A percentile compares a stretch with the other conserved stretches of the same genome.
These are phyloP conservation scores for Siniperca undulata DNA, from an alignment of 2,797 vertebrate genomes.

Conservation along the genomic window DNA sequence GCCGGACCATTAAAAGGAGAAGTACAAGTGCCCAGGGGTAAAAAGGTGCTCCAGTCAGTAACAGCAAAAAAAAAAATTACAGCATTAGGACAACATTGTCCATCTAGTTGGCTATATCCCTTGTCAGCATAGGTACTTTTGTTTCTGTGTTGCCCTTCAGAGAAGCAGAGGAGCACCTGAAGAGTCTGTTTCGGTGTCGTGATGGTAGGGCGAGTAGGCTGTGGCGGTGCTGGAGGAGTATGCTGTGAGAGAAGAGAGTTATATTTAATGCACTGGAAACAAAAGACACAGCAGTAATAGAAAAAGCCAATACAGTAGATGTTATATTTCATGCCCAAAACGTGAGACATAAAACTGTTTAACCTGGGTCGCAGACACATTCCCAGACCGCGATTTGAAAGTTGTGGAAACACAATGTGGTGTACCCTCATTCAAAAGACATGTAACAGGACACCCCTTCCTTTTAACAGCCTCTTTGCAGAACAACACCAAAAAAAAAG, in stretches of 20 bases:
- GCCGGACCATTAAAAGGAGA: constrained; percentile 37
- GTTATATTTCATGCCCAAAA: constrained; percentile 5
- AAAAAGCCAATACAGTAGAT: neutral
- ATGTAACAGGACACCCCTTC: constrained; percentile 71
- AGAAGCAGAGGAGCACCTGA: constrained; percentile 94
- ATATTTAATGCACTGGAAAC: constrained; percentile 3
- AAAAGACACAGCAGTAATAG: neutral
- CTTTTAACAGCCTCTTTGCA: constrained; percentile 47
- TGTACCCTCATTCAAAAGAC: constrained; percentile 66
- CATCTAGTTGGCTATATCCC: constrained; percentile 3
- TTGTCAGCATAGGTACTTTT: neutral
- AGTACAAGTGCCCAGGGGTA: constrained; percentile 25
- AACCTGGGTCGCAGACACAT: constrained; percentile 21
- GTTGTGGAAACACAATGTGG: constrained; percentile 59
- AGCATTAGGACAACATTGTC: constrained; percentile 23
- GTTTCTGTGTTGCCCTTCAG: constrained; percentile 60
- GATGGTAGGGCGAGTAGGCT: constrained; percentile 89
- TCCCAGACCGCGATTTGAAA: constrained; percentile 46
- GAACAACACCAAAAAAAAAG: constrained; percentile 45
- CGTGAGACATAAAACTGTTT: neutral
- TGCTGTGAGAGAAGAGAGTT: constrained; percentile 55
- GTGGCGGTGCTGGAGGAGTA: constrained; percentile 84
- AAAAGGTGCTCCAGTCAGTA: constrained; percentile 68
- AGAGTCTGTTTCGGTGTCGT: constrained; percentile 92
- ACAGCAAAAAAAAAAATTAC: constrained; percentile 62